Percentiles rank a stretch among this genome's conserved stretches.
These are phyloP conservation scores for Copidosoma floridanum DNA, from an alignment of 1,140 invertebrate genomes.

Conservation along the genomic window DNA sequence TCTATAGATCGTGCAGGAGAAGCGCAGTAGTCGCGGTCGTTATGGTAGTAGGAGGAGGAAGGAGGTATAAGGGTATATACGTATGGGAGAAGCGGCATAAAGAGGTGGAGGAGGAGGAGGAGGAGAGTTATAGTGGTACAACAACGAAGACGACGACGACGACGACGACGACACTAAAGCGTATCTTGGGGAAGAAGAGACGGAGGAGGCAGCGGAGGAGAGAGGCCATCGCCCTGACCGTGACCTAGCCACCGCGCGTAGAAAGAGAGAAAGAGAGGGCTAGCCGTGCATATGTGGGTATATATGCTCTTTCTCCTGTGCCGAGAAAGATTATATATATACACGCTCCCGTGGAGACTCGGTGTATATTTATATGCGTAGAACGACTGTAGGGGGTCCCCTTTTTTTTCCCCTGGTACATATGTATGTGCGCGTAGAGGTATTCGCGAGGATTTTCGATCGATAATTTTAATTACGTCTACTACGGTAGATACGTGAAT, in stretches of 20 bases:
- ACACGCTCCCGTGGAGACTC: background rate
- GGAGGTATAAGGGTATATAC: too few relatives aligned
- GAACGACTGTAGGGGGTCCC: too few relatives aligned
- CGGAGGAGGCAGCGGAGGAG: slow-evolving; percentile 29
- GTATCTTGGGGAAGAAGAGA: slow-evolving; percentile 20
- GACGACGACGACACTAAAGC: slow-evolving; percentile 15
- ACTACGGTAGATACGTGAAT: too few relatives aligned
- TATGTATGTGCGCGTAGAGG: background rate
- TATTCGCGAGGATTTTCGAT: background rate
- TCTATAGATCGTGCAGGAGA: slow-evolving; percentile 10
- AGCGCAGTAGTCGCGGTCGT: slow-evolving; percentile 17
- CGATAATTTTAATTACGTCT: too few relatives aligned
- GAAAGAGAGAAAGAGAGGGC: slow-evolving; percentile 2
- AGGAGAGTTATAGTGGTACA: too few relatives aligned
- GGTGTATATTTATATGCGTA: too few relatives aligned
- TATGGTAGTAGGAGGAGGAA: slow-evolving; percentile 16
- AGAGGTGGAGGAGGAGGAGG: too few relatives aligned
- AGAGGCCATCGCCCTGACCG: slow-evolving; percentile 56
- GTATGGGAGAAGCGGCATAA: background rate
- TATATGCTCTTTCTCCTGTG: background rate
- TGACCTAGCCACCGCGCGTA: slow-evolving; percentile 50
- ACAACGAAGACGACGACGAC: background rate
- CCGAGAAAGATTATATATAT: background rate
- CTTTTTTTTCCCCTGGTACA: too few relatives aligned
- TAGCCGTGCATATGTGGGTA: slow-evolving; percentile 20